Evolutionary conservation across 1,140 invertebrate species (phyloP).

Genomic region (Gryon sp.): DNA sequence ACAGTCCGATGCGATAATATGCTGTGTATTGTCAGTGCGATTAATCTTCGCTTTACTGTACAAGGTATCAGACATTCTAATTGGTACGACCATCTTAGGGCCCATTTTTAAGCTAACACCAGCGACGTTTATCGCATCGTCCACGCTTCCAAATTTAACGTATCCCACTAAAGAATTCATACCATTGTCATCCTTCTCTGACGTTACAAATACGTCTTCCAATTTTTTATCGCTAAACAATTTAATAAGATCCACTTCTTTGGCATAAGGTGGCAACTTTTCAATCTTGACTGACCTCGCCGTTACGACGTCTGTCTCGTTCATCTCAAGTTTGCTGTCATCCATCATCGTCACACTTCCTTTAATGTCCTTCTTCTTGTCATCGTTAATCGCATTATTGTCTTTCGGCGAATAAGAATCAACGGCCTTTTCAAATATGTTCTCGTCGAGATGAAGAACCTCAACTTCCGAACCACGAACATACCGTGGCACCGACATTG

Average conservation of each 20-base stretch:
- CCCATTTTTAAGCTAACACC: slow-evolving; percentile 81
- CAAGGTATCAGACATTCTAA: slow-evolving; percentile 78
- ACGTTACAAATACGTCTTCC: slow-evolving; percentile 83
- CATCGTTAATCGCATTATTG: slow-evolving; percentile 64
- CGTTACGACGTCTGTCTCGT: slow-evolving; percentile 42
- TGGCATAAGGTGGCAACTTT: slow-evolving; percentile 86
- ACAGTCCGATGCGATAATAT: slow-evolving; percentile 79
- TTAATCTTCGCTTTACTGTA: slow-evolving; percentile 80
- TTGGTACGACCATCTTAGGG: slow-evolving; percentile 80
- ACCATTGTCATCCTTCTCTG: slow-evolving; percentile 81
- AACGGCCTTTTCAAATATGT: slow-evolving; percentile 83
- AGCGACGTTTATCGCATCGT: slow-evolving; percentile 84
- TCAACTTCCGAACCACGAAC: slow-evolving; percentile 82
- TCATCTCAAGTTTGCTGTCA: neutral
- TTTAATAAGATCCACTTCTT: slow-evolving; percentile 88
- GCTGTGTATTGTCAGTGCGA: slow-evolving; percentile 72
- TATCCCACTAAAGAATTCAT: slow-evolving; percentile 83
- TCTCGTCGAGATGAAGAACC: slow-evolving; percentile 83
- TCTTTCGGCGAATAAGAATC: slow-evolving; percentile 79
- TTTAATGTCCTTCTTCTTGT: slow-evolving; percentile 62
- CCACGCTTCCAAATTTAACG: slow-evolving; percentile 85
- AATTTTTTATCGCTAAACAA: slow-evolving; percentile 87
- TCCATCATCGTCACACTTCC: too few relatives aligned
- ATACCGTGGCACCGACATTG: slow-evolving; percentile 79
- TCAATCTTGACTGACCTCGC: slow-evolving; percentile 83